Evolutionary conservation across 2,797 vertebrate species (phyloP), one percentile per base, ranked within the genome.

Genomic region (Acrocephalus scirpaceus): DNA sequence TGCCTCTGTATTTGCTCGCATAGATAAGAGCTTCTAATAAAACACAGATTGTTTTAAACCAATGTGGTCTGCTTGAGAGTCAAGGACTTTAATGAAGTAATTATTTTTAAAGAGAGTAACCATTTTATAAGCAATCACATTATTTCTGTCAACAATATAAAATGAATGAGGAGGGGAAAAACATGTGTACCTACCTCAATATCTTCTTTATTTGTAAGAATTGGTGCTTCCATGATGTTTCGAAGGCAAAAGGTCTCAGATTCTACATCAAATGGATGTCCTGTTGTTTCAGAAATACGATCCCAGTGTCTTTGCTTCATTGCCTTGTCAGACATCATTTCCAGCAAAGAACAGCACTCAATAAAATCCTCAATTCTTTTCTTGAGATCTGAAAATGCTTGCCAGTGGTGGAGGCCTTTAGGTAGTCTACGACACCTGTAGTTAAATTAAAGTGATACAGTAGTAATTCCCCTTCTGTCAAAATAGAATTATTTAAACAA

Each of bases 231-330:
- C 98, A 98, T 97, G 45, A 98, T 98, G 83, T 98, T 98, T 90
- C 95, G 96, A 83, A 98, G 97, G 86, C 91, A 97, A 94, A 98
- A 98, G 4, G 97, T 90, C 70, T 98, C 98, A 9, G 98, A 98
- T 47, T 98, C 98, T 90, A 98, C 51, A 62, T 98, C 97, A 95
- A 98, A 98, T 4, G 94, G 65, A 83, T 98, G 97, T 45, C 97
- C 96, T 40, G 97, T 98, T 90, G 97, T 95, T 95, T 98, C 97
- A 13, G 97, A 94, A 93, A 98, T 98, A 38, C 97, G 96, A 71
- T 98, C 83, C 98, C 98, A 98, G 53, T 98, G 98, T 66, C 98
- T 97, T 93, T 88, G 96, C 11, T 98, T 98, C 98, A 98, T 98
- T 40, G 98, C 97, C 86, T 98, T 98, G 76, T 97, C 95, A 6